These are phyloP conservation scores for Drosophila bifasciata DNA, from an alignment of 1,140 invertebrate species.

Conservation along the genomic window DNA sequence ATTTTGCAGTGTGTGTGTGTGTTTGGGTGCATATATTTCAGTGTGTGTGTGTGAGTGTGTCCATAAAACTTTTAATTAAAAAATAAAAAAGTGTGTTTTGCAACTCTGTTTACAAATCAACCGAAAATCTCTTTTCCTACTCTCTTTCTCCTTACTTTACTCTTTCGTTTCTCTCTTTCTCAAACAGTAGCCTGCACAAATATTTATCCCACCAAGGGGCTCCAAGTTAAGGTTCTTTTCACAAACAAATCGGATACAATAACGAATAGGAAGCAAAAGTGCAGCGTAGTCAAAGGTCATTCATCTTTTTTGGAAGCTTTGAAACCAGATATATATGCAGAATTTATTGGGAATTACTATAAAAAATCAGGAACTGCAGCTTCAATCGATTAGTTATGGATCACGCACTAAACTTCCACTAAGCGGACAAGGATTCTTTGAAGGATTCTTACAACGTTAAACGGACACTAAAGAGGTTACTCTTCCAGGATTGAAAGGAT, in stretches of 20 bases:
- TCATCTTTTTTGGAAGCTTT: slow-evolving; percentile 1
- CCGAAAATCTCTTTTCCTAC: slow-evolving; percentile 28
- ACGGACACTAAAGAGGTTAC: too few species aligned
- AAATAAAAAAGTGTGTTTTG: slow-evolving; percentile 60
- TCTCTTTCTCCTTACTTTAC: not conserved
- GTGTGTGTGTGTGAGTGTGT: slow-evolving; percentile 25
- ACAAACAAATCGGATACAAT: too few species aligned
- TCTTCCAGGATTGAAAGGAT: too few species aligned
- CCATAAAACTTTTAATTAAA: slow-evolving; percentile 67
- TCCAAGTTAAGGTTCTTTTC: not conserved
- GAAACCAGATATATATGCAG: not conserved
- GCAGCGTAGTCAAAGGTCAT: slow-evolving; percentile 30
- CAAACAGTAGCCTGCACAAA: slow-evolving; percentile 70
- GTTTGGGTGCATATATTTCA: slow-evolving; percentile 45
- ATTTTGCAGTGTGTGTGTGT: too few species aligned
- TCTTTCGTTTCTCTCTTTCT: slow-evolving; percentile 10
- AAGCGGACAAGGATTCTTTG: too few species aligned
- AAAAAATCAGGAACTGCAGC: too few species aligned
- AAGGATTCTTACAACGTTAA: too few species aligned
- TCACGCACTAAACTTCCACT: too few species aligned
- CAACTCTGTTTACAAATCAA: slow-evolving; percentile 50
- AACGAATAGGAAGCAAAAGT: slow-evolving; percentile 18
- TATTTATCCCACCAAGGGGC: slow-evolving; percentile 44
- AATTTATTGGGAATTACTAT: not conserved
- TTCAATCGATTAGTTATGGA: too few species aligned